Evolutionary conservation across 2,888 invertebrate species (phyloP).

Genomic region (Leuctra nigra): DNA sequence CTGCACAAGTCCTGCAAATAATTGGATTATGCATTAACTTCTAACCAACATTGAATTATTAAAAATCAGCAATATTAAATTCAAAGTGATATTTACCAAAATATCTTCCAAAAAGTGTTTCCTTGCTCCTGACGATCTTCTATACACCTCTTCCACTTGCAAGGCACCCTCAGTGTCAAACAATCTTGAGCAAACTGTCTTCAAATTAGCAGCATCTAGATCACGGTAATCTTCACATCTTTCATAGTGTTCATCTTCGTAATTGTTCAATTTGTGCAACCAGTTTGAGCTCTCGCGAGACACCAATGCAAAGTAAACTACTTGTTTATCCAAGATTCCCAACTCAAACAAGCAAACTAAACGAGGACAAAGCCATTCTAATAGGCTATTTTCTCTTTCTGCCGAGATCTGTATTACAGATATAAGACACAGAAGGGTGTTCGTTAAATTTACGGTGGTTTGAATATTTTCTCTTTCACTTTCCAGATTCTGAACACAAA

Average conservation of each 20-base stretch:
- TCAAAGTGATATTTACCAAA: constrained; percentile 32
- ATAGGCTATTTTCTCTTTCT: constrained; percentile 32
- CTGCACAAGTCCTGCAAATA: constrained; percentile 36
- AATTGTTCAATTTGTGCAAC: constrained; percentile 34
- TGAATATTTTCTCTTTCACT: constrained; percentile 13
- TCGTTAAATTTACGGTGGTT: constrained; percentile 25
- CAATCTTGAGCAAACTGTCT: constrained; percentile 20
- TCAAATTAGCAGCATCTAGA: constrained; percentile 26
- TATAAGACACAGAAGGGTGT: constrained; percentile 34
- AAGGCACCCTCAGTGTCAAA: constrained; percentile 27
- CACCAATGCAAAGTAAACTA: constrained; percentile 29
- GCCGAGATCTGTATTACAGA: constrained; percentile 35
- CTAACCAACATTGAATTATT: neutral
- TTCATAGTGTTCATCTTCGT: constrained; percentile 32
- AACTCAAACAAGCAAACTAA: constrained; percentile 30
- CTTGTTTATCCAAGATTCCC: constrained; percentile 34
- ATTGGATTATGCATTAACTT: constrained; percentile 14
- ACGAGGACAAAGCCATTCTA: constrained; percentile 33
- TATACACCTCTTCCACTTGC: constrained; percentile 34
- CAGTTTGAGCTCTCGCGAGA: constrained; percentile 30
- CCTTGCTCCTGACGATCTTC: constrained; percentile 32
- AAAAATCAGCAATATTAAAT: constrained; percentile 4
- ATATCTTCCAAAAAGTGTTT: constrained; percentile 37
- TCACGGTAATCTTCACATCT: constrained; percentile 24
- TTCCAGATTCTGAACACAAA: constrained; percentile 17